Base-by-base conservation (phyloP, 2,113 vertebrate genomes). In the Galeopterus variegatus region DNA sequence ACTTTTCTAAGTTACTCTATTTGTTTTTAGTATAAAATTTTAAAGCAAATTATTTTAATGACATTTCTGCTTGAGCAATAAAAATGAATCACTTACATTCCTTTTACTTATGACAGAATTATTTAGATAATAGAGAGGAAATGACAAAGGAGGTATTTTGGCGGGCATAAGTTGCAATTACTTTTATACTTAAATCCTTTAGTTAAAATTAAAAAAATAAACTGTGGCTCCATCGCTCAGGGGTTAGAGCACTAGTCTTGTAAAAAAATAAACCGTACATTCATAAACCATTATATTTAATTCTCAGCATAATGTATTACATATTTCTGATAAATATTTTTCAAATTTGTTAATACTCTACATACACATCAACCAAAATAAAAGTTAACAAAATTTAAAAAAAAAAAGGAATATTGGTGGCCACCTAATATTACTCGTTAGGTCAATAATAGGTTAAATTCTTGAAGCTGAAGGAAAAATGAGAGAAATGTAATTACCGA, bases 21-120 rank as follows among this genome's bases (percentile, higher is more conserved):
- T 69, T 36, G 3, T 64, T 82, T 84, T 85, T 28, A 60, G 8
- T 33, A 28, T 73, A 10, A 2, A 79, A 91, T 91, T 82, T 8
- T 26, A 75, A 89, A 60, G 10, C 11, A 58, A 94, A 85, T 52
- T 5, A 83, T 90, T 73, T 92, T 79, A 89, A 84, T 84, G 15
- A 23, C 11, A 84, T 41, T 76, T 91, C 19, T 73, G 6, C 28
- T 84, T 33, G 31, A 90, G 2, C 1, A 92, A 31, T 41, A 90
- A 86, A 26, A 76, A 24, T 33, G 6, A 62, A 72, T 85, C 23
- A 23, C 33, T 56, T 52, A 12, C 2, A 28, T 41, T 88, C 5
- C 26, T 86, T 79, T 77, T 54, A 70, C 81, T 94, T 60, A 62
- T 48, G 28, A 70, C 13, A 89, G 6, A 75, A 67, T 41, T 82